Percentiles rank a stretch among this genome's conserved stretches.
Conservation (phyloP, 2,113 vertebrate genomes). For the Pelmatolapia mariae region DNA sequence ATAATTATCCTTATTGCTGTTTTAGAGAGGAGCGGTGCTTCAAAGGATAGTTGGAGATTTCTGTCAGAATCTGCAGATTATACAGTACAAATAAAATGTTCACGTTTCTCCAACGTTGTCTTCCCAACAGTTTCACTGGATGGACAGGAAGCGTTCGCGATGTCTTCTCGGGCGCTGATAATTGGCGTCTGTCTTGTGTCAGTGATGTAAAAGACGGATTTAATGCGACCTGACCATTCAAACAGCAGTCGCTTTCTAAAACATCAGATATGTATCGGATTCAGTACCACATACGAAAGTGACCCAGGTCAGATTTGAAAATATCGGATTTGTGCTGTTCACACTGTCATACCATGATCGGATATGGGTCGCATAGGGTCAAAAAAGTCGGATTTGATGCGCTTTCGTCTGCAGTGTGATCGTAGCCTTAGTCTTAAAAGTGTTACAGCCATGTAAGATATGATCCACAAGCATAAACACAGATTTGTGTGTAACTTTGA, state of each 20-base stretch:
- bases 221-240: neutral
- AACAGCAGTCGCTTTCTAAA: neutral
- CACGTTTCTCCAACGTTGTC: too few relatives aligned
- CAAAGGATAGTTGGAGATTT: too few relatives aligned
- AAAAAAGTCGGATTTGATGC: accelerated
- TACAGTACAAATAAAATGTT: too few relatives aligned
- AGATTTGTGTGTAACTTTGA: neutral
- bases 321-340: accelerated
- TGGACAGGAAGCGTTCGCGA: too few relatives aligned
- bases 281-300: accelerated
- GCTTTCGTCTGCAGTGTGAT: neutral
- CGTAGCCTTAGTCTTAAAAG: neutral
- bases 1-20: neutral
- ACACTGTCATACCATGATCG: accelerated
- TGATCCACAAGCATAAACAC: neutral
- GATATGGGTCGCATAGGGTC: neutral
- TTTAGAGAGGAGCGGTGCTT: neutral
- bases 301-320: neutral
- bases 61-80: too few relatives aligned
- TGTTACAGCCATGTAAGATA: neutral
- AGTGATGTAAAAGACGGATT: neutral
- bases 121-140: too few relatives aligned
- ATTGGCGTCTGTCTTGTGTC: too few relatives aligned
- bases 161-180: too few relatives aligned
- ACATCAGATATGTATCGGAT: neutral